Conservation (phyloP, 2,797 vertebrate genomes). For the Macrochelys suwanniensis region DNA sequence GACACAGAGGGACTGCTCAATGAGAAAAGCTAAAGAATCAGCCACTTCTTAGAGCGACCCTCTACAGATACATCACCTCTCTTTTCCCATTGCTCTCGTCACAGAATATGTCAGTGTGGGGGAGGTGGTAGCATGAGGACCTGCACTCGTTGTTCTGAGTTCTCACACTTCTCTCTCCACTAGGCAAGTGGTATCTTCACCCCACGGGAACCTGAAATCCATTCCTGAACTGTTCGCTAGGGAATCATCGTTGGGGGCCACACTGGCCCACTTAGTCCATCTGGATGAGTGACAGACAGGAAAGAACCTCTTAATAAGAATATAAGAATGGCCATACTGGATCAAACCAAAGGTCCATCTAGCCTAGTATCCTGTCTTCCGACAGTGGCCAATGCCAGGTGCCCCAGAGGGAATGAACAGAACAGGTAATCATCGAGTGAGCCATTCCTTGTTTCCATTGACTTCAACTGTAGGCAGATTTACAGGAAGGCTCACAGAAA, state of each 20-base stretch:
- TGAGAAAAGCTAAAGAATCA: not conserved
- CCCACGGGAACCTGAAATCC: not conserved
- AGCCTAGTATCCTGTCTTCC: too few species aligned
- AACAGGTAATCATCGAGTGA: too few species aligned
- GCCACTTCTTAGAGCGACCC: not conserved
- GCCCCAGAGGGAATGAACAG: too few species aligned
- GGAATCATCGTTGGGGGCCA: not conserved
- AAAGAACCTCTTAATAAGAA: not conserved
- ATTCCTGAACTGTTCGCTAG: not conserved
- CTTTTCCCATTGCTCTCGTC: not conserved
- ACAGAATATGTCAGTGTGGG: not conserved
- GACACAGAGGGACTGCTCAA: not conserved
- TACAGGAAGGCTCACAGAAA: not conserved
- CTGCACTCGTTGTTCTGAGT: not conserved
- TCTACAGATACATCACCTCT: rapidly evolving
- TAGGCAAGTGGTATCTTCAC: not conserved
- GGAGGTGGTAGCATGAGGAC: not conserved
- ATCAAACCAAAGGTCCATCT: too few species aligned
- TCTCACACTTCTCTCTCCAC: not conserved
- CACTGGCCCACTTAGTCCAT: not conserved
- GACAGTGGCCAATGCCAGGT: too few species aligned
- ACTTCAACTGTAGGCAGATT: not conserved
- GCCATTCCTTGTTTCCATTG: not conserved
- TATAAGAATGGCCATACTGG: too few species aligned
- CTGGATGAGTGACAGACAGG: not conserved